These are phyloP conservation scores for Alethe castanea DNA, from an alignment of 2,113 vertebrate genomes.

Conservation along the genomic window DNA sequence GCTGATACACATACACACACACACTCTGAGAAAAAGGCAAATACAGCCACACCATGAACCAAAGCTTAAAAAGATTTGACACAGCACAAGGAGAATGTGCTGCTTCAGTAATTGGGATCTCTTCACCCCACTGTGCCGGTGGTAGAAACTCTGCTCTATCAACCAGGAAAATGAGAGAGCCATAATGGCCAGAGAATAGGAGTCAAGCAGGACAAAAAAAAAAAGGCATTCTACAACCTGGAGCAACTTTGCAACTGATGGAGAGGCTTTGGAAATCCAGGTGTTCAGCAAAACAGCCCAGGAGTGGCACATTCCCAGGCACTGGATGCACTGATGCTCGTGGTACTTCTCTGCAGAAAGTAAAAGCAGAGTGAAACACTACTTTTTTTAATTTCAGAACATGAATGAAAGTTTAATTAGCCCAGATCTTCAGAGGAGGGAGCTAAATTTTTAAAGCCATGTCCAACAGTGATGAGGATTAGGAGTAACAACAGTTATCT, in stretches of 20 bases:
- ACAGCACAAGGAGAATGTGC: fast-evolving
- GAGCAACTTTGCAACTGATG: background rate
- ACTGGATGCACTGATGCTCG: fast-evolving
- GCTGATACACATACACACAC: background rate
- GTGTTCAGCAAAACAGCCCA: background rate
- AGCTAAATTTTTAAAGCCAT: background rate
- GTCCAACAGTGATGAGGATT: background rate
- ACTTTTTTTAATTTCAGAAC: background rate
- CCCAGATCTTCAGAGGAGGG: background rate
- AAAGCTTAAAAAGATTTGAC: background rate
- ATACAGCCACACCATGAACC: background rate
- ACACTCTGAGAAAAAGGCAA: background rate
- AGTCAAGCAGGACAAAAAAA: background rate
- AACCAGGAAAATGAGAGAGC: background rate
- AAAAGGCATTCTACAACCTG: background rate
- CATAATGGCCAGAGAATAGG: background rate
- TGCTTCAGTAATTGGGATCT: background rate
- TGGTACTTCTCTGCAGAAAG: background rate
- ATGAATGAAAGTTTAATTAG: background rate
- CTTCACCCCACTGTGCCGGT: background rate
- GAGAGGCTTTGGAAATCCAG: background rate
- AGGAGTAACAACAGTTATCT: background rate
- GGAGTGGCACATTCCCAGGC: background rate
- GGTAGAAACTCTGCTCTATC: background rate
- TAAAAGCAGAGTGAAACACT: background rate